Evolutionary conservation across 2,113 vertebrate genomes (phyloP), one percentile per base, ranked within the genome.

Genomic region (Centropus unirufus): DNA sequence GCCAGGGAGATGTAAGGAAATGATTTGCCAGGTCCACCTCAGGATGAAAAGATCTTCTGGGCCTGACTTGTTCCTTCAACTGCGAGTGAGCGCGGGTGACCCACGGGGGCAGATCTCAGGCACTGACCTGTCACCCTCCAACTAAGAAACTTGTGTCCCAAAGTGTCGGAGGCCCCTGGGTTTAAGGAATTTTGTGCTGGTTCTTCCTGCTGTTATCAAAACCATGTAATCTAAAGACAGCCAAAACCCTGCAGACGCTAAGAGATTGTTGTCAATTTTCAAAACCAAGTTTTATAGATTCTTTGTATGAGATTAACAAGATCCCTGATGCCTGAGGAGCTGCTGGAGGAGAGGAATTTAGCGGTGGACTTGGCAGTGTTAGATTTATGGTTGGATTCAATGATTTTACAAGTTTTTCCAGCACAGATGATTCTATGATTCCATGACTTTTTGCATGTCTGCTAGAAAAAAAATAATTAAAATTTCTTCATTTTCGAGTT

Each of bases 11-110:
- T 68, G 51, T 49, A 76, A 72, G 82, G 22, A 85, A 80, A 42
- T 27, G 29, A 76, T 95, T 92, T 91, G 46, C 68, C 91, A 92
- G 76, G 75, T 96, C 76, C 64, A 61, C 88, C 68, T 91, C 57
- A 77, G 66, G 26, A 54, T 73, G 91, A 89, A 85, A 40, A 88
- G 91, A 32, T 13, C 19, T 94, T 86, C 61, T 44, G 68, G 64
- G 78, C 5, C 17, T 62, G 29, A 74, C 59, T 88, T 68, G 21
- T 57, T 88, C 57, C 85, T 94, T 83, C 81, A 68, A 67, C 54
- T 83, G 30, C 34, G 36, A 64, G 69, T 49, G 57, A 77, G 54
- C 47, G 26, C 4, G 80, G 47, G 59, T 69, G 51, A 94, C 77
- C 90, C 90, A 97, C 88, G 88, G 47, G 40, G 87, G n/a, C 40